phyloP scores from a whole-genome alignment of 2,888 invertebrate genomes.

The Papilio demoleus region DNA sequence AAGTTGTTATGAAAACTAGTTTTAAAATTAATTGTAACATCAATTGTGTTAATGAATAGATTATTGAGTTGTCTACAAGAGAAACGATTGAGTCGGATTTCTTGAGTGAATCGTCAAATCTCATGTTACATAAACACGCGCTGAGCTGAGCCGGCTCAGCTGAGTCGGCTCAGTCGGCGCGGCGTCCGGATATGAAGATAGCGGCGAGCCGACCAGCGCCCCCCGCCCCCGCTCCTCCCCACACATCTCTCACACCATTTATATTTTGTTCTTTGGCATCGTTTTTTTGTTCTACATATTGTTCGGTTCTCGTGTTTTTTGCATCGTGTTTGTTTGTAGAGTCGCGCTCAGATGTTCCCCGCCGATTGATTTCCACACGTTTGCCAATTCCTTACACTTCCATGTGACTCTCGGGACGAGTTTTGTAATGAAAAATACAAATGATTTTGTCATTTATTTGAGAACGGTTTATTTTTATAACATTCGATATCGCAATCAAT shows the following conservation, averaged over 20 bases:
- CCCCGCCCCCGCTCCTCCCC: slow-evolving; percentile 47
- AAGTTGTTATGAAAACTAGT: background rate
- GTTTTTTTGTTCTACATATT: slow-evolving; percentile 59
- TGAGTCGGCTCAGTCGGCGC: slow-evolving; percentile 32
- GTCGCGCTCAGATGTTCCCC: slow-evolving; percentile 49
- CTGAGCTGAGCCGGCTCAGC: slow-evolving; percentile 18
- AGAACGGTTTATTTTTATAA: background rate
- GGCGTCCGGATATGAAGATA: slow-evolving; percentile 80
- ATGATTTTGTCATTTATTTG: background rate
- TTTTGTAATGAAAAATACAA: slow-evolving; percentile 25
- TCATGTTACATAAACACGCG: slow-evolving; percentile 33
- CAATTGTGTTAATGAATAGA: slow-evolving; percentile 2
- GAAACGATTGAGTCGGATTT: slow-evolving; percentile 12
- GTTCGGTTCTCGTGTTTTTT: slow-evolving; percentile 55
- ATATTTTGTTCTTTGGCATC: slow-evolving; percentile 63
- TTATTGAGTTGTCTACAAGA: slow-evolving; percentile 12
- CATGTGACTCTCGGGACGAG: slow-evolving; percentile 10
- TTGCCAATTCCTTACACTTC: slow-evolving; percentile 28
- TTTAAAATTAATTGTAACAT: background rate
- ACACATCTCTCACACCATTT: slow-evolving; percentile 54
- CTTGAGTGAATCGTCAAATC: slow-evolving; percentile 37
- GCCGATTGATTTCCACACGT: slow-evolving; percentile 37
- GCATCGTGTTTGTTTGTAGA: slow-evolving; percentile 65
- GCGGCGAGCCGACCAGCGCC: slow-evolving; percentile 70
- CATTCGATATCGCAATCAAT: slow-evolving; percentile 2